phyloP scores from a whole-genome alignment of 2,797 vertebrate genomes.

The Chaunax sp. region DNA sequence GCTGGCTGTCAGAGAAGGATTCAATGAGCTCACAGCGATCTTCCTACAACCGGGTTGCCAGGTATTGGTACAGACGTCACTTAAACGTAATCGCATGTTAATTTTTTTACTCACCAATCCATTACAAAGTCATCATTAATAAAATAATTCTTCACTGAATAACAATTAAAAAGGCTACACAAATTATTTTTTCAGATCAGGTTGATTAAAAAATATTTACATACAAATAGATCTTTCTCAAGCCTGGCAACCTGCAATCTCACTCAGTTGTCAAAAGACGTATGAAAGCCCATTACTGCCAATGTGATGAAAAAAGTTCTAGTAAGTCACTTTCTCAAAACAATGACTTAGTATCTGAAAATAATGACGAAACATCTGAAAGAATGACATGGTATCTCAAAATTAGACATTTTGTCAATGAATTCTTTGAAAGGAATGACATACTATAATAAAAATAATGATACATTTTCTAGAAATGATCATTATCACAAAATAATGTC shows the following conservation, averaged over 20 bases:
- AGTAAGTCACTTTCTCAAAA: not conserved
- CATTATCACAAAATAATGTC: too few relatives aligned
- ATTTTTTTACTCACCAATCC: not conserved
- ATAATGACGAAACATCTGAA: too few relatives aligned
- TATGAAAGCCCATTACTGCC: not conserved
- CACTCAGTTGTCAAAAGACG: too few relatives aligned
- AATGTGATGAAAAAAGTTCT: too few relatives aligned
- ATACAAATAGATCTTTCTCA: not conserved
- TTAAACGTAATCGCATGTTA: not conserved
- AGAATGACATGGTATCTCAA: too few relatives aligned
- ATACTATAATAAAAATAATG: too few relatives aligned
- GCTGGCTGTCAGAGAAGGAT: conserved; percentile 24
- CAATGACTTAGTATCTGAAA: not conserved
- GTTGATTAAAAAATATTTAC: not conserved
- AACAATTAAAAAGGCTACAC: too few relatives aligned
- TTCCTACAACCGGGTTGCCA: conserved; percentile 37
- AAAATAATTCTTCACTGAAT: not conserved
- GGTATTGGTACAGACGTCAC: not conserved
- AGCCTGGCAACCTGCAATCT: conserved; percentile 21
- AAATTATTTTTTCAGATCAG: not conserved
- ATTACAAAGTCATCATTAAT: not conserved
- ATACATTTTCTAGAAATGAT: too few relatives aligned
- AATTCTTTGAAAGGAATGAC: too few relatives aligned
- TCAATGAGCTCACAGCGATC: not conserved
- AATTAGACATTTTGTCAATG: too few relatives aligned